Evolutionary conservation across 2,888 invertebrate genomes (phyloP).

Genomic region (Spodoptera exigua): DNA sequence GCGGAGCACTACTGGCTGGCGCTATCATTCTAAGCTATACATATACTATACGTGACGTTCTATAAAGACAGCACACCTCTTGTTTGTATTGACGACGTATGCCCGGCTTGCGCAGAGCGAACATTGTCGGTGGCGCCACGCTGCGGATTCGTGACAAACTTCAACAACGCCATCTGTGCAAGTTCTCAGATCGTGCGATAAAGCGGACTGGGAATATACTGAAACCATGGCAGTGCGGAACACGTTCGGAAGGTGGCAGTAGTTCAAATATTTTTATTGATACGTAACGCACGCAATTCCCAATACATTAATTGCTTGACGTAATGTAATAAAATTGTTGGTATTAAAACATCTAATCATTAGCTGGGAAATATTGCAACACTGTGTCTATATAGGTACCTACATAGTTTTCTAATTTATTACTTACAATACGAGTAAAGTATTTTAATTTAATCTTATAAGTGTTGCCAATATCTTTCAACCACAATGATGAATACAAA

Average conservation of each 20-base stretch:
- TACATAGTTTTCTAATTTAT: no score
- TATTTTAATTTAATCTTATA: no score
- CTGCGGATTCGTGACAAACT: slow-evolving; percentile 28
- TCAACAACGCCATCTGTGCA: slow-evolving; percentile 62
- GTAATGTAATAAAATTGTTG: no score
- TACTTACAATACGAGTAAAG: no score
- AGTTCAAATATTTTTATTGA: slow-evolving; percentile 1
- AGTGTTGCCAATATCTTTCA: no score
- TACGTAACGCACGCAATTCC: no score
- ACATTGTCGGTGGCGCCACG: slow-evolving; percentile 62
- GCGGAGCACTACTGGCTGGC: slow-evolving; percentile 79
- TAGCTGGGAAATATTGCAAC: no score
- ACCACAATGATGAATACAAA: no score
- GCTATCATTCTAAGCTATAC: slow-evolving; percentile 79
- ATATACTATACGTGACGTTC: slow-evolving; percentile 70
- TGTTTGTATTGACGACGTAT: slow-evolving; percentile 88
- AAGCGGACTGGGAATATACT: not conserved
- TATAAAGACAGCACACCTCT: slow-evolving; percentile 72
- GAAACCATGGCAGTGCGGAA: slow-evolving; percentile 12
- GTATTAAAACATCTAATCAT: no score
- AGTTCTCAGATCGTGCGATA: not conserved
- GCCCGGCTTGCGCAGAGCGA: slow-evolving; percentile 76
- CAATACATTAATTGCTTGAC: no score
- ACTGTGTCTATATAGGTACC: no score
- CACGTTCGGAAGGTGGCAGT: slow-evolving; percentile 52